Conservation (phyloP, 2,113 vertebrate genomes). For the Bagarius yarrelli region DNA sequence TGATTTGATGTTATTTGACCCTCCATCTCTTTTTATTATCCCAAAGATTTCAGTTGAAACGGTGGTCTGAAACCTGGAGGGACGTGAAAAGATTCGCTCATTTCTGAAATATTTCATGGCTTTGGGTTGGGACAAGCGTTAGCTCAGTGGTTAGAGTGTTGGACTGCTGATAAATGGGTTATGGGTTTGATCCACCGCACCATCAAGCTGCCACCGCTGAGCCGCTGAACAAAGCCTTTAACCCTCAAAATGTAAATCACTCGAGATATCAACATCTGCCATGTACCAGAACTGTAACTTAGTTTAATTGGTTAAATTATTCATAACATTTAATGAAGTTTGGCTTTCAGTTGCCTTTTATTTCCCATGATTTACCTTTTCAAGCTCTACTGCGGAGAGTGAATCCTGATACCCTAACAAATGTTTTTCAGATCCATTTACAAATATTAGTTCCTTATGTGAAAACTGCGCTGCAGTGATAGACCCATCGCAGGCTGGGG, state of each 20-base stretch:
- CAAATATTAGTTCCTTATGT: background rate
- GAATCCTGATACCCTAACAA: background rate
- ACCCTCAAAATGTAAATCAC: too few relatives aligned
- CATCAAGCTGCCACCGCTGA: too few relatives aligned
- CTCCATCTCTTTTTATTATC: background rate
- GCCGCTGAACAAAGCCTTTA: too few relatives aligned
- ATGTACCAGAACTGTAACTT: too few relatives aligned
- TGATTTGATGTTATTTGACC: background rate
- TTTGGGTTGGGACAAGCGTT: too few relatives aligned
- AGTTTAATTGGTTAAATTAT: too few relatives aligned
- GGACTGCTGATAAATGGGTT: too few relatives aligned
- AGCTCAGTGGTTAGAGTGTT: too few relatives aligned
- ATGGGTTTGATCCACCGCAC: too few relatives aligned
- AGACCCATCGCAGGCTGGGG: background rate
- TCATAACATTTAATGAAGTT: background rate
- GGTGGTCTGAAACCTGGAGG: background rate
- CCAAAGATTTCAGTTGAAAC: background rate
- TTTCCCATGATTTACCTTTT: background rate
- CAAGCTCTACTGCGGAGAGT: background rate
- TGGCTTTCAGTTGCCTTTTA: background rate
- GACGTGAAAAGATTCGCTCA: background rate
- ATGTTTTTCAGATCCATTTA: background rate
- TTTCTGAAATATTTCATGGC: background rate
- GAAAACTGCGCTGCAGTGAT: background rate
- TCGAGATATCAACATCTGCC: too few relatives aligned